phyloP scores from a whole-genome alignment of 2,888 invertebrate species.

The Byasa hedistus region DNA sequence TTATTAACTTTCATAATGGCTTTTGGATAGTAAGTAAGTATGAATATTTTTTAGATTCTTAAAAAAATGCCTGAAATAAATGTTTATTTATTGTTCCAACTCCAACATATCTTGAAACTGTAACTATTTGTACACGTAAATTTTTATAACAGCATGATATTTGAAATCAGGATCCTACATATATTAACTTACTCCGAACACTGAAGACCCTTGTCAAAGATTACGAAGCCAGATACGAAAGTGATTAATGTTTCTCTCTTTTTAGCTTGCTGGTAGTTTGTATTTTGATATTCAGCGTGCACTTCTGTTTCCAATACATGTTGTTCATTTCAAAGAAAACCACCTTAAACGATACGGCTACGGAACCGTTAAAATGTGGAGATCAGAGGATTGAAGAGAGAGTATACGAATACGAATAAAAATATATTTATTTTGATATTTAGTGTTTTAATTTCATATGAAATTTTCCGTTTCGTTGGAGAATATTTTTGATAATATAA shows the following conservation, averaged over 20 bases:
- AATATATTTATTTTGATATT: neutral
- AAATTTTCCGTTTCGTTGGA: neutral
- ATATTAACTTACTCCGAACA: neutral
- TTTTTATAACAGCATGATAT: neutral
- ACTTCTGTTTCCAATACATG: conserved; percentile 47
- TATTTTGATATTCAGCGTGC: conserved; percentile 34
- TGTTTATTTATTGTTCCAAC: too few relatives aligned
- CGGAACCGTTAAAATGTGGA: conserved; percentile 11
- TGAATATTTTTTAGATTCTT: neutral
- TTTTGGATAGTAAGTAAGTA: conserved; percentile 28
- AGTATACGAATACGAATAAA: conserved; percentile 26
- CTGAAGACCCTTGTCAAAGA: neutral
- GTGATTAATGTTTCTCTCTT: conserved; percentile 2
- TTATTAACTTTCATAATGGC: conserved; percentile 15
- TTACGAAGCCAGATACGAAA: neutral
- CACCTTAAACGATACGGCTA: conserved; percentile 29
- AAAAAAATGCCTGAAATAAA: too few relatives aligned
- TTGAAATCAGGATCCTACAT: neutral
- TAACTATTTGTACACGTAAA: too few relatives aligned
- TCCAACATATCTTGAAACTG: neutral
- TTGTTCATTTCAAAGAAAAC: conserved; percentile 18
- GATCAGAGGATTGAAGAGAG: conserved; percentile 4
- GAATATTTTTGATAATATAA: neutral
- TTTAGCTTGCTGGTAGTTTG: conserved; percentile 35
- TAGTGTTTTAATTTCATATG: neutral